These are phyloP conservation scores for Orchestia grillus DNA, from an alignment of 1,140 invertebrate species.

Conservation along the genomic window DNA sequence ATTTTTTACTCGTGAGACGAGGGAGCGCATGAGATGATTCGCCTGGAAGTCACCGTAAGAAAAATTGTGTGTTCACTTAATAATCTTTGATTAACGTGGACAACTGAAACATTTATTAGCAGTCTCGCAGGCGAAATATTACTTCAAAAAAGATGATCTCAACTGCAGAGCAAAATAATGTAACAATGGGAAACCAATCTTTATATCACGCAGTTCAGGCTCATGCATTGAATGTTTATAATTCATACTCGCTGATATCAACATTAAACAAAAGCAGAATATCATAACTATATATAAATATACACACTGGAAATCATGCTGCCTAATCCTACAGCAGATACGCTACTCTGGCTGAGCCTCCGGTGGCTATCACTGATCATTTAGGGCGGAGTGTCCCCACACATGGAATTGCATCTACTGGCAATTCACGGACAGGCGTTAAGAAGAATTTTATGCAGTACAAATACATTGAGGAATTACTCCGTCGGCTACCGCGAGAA, in stretches of 20 bases:
- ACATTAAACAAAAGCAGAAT: background rate
- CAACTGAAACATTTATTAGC: background rate
- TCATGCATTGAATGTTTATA: background rate
- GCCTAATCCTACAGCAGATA: background rate
- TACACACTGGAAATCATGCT: background rate
- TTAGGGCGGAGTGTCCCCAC: background rate
- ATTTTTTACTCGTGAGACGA: background rate
- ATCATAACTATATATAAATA: too few species aligned
- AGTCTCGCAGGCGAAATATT: background rate
- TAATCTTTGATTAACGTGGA: background rate
- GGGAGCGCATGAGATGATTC: background rate
- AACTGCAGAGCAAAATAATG: too few species aligned
- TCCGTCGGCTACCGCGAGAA: too few species aligned
- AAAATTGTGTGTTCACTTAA: background rate
- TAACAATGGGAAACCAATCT: too few species aligned
- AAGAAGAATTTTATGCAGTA: background rate
- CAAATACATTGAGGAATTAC: too few species aligned
- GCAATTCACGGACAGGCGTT: background rate
- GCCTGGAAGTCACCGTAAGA: background rate
- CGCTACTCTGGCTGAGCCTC: background rate
- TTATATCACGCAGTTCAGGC: too few species aligned
- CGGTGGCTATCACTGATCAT: background rate
- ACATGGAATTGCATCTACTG: background rate
- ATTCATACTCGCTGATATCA: background rate
- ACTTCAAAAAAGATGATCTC: too few species aligned